Conservation (phyloP, 2,113 vertebrate species). For the Prochilodus magdalenae region DNA sequence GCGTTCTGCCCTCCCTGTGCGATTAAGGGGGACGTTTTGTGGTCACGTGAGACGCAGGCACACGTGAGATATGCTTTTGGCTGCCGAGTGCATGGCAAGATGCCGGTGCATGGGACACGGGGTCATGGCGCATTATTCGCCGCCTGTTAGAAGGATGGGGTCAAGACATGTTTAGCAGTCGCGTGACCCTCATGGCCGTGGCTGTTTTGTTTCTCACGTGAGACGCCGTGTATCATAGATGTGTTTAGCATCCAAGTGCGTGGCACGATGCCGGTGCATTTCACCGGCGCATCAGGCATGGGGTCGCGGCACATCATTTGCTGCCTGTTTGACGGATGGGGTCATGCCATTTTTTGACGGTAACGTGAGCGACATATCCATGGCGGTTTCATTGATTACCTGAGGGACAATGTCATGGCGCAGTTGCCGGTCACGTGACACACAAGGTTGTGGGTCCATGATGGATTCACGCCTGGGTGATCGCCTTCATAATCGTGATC, state of each 20-base stretch:
- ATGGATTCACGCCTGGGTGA: neutral
- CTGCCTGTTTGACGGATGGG: neutral
- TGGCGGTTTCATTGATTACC: neutral
- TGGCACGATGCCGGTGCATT: neutral
- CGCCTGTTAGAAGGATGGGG: neutral
- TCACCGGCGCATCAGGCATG: neutral
- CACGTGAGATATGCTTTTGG: neutral
- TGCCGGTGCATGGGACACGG: neutral
- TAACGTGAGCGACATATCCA: neutral
- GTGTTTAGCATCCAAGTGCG: neutral
- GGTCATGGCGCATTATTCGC: neutral
- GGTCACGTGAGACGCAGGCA: conserved; percentile 3
- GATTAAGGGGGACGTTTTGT: neutral
- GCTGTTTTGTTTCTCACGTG: neutral
- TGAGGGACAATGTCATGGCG: conserved; percentile 4
- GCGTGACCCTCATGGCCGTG: neutral
- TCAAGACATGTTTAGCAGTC: neutral
- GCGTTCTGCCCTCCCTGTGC: neutral
- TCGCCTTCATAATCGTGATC: neutral
- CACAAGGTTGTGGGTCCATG: neutral
- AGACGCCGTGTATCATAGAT: neutral
- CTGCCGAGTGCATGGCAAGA: neutral
- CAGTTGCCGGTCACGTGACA: neutral
- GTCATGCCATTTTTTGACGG: neutral
- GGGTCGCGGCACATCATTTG: too few species aligned